These are phyloP conservation scores for Greenwoodochromis staneri DNA, from an alignment of 2,113 vertebrate species.

Conservation along the genomic window DNA sequence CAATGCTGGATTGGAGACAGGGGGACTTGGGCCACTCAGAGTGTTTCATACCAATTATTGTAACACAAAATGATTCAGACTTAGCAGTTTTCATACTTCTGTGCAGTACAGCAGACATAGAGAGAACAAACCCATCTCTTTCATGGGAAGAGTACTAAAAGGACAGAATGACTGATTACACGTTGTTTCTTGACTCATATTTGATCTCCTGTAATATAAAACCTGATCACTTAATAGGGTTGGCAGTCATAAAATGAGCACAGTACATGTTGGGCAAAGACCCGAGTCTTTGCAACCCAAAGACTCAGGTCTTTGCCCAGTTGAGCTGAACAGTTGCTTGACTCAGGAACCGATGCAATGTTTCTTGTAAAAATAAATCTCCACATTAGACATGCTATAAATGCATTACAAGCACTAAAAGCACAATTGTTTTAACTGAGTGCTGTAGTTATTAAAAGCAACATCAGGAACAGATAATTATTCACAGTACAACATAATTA, in stretches of 20 bases:
- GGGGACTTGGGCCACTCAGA: not conserved
- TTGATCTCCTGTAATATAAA: constrained; percentile 23
- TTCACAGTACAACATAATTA: not conserved
- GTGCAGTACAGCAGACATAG: not conserved
- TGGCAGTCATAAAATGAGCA: not conserved
- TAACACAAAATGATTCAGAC: not conserved
- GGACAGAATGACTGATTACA: constrained; percentile 15
- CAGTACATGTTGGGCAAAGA: not conserved
- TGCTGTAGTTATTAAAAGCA: not conserved
- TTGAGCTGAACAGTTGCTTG: not conserved
- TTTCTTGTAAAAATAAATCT: not conserved
- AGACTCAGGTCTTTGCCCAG: not conserved
- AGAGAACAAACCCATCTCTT: constrained; percentile 10
- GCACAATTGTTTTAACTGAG: not conserved
- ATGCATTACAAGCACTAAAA: not conserved
- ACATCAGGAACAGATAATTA: not conserved
- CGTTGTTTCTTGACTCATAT: not conserved
- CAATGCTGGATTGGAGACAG: constrained; percentile 1
- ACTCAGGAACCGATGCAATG: not conserved
- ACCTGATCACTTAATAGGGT: constrained; percentile 18
- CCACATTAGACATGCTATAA: not conserved
- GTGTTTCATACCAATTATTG: constrained; percentile 3
- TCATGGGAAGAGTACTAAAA: not conserved
- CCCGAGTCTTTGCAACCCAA: not conserved
- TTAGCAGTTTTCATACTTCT: constrained; percentile 36